Evolutionary conservation across 2,113 vertebrate genomes (phyloP), one percentile per base, ranked within the genome.

Genomic region (Lasiurus cinereus): DNA sequence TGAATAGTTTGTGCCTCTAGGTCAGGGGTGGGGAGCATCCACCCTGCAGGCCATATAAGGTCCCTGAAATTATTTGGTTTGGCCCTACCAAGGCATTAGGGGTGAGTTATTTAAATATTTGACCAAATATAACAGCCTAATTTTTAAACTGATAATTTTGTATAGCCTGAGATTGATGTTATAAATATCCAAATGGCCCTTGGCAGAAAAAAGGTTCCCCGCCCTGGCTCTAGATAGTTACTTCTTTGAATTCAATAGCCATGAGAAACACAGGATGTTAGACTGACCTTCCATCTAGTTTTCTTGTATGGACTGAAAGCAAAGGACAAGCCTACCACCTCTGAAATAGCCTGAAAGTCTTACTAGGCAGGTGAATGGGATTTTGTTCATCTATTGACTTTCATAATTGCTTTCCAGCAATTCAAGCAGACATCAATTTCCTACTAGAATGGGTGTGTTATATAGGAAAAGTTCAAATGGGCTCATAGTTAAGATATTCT

Each of bases 361-460:
- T 66, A 46, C 7, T 2, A 54, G 69, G 46, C 8, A 83, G 54
- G 56, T 33, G 82, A 78, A 78, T 33, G 19, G 39, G 27, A 33
- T 64, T 72, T 27, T 79, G 27, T 39, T 90, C 88, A 73, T 22
- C 54, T 88, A 73, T 19, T 64, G n/a, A 80, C 31, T 90, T 90
- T 52, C 1, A 2, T 21, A 92, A 77, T 29, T 77, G 64, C 52
- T 74, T 59, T 43, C 72, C 21, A 73, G n/a, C 52, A 82, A 82
- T 82, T 93, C 52, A 73, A 93, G 33, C n/a, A 82, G 27, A 82
- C 33, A 27, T 64, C 84, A 64, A 33, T 66, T 83, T 93, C 84
- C 56, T 66, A 66, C 56, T 22, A 50, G 2, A 83, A 22, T 29
- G 43, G 43, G 67, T 33, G 27, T 73, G 36, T 73, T 82, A 74